Conservation (phyloP, 2,113 vertebrate genomes). For the Vimba vimba region DNA sequence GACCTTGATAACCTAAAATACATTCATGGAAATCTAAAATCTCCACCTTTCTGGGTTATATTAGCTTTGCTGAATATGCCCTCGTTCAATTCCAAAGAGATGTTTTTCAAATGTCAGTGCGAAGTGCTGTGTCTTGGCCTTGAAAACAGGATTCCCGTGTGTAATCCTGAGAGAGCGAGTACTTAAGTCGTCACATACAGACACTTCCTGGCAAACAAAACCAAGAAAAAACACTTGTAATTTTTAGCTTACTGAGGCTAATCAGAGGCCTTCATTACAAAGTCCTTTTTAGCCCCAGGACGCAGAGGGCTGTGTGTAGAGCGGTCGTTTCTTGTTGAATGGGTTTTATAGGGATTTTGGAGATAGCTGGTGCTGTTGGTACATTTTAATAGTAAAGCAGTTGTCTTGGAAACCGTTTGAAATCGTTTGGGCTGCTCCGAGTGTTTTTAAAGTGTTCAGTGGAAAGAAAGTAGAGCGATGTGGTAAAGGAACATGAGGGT, state of each 20-base stretch:
- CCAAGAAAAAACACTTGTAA: slow-evolving; percentile 2
- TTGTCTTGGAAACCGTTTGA: slow-evolving; percentile 39
- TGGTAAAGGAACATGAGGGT: slow-evolving; percentile 23
- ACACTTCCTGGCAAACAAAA: slow-evolving; percentile 20
- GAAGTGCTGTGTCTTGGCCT: not conserved
- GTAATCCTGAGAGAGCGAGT: not conserved
- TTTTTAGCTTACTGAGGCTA: slow-evolving; percentile 24
- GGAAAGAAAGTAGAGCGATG: not conserved
- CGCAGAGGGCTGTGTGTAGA: not conserved
- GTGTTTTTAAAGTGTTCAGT: slow-evolving; percentile 13
- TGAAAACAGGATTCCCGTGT: not conserved
- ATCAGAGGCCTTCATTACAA: slow-evolving; percentile 36
- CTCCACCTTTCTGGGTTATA: not conserved
- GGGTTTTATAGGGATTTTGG: slow-evolving; percentile 29
- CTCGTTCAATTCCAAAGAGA: not conserved
- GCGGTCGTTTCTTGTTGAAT: slow-evolving; percentile 18
- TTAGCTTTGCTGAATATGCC: not conserved
- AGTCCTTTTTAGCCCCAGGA: slow-evolving; percentile 6
- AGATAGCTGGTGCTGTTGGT: slow-evolving; percentile 9
- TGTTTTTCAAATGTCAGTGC: not conserved
- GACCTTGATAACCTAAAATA: not conserved
- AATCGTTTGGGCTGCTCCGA: not conserved
- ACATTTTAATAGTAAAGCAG: slow-evolving; percentile 6
- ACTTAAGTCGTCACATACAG: not conserved
- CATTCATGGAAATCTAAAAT: not conserved